Base-by-base conservation (phyloP, 1,140 invertebrate genomes). In the Drosophila kohkoa region DNA sequence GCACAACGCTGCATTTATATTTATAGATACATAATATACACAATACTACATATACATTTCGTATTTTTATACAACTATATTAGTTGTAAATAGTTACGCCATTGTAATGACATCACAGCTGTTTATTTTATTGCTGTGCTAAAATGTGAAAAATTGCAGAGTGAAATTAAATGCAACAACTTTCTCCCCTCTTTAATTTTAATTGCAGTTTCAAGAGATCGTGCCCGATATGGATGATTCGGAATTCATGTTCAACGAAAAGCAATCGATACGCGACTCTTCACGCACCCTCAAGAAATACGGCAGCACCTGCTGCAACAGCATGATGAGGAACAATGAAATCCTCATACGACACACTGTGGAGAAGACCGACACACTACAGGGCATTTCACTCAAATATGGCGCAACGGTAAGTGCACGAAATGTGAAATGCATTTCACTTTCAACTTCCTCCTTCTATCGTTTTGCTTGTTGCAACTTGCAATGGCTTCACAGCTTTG, bases 361-460 rank as follows among this genome's bases (percentile, higher is more conserved):
- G 67, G 93, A 94, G 28, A 95, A 96, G 90, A 95, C 95, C 13
- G 98, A 99, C 92, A 98, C 98, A n/a, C 93, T 99, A 67, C 97
- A 98, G 94, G 97, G 98, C 81, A 96, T 99, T 77, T 97, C 98
- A 20, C 94, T 98, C 32, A 98, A 97, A 94, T 98, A 98, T 94
- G 96, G 97, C 90, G 96, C 97, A 80, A 97, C 97, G 91, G 97
- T 98, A 94, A 95, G 96, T 91, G 15, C 32, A 16, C 8, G 16
- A 49, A 49, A 20, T 46, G 43, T 46, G 43, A 45, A 45, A 7
- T 15, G 16, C 45, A 46, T 46, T 46, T 46, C 45, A 38, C 35
- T 38, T 10, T 38, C 35, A 38, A 38, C 35, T 38, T 10, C 7
- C 35, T 8, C 11, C 35, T 32, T n/a, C n/a, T n/a, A n/a, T n/a